Evolutionary conservation across 1,140 invertebrate species (phyloP).

Genomic region (Solenopsis fugax): DNA sequence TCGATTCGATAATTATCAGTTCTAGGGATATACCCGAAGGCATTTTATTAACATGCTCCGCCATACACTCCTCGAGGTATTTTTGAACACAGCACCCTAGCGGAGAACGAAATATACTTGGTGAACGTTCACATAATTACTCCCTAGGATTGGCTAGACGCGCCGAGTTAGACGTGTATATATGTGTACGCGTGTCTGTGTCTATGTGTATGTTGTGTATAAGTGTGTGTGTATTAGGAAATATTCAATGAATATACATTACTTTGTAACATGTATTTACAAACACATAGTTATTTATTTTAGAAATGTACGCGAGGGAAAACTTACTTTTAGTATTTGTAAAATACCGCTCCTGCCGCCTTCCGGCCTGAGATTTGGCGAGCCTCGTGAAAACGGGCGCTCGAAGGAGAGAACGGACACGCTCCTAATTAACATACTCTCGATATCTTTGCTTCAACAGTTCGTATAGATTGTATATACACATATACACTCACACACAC

Average conservation of each 20-base stretch:
- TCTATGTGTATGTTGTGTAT: not conserved
- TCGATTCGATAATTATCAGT: constrained; percentile 63
- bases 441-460: constrained; percentile 46
- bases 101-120: constrained; percentile 61
- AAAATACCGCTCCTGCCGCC: constrained; percentile 38
- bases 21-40: constrained; percentile 57
- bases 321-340: constrained; percentile 61
- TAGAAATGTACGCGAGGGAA: constrained; percentile 64
- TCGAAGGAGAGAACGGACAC: constrained; percentile 43
- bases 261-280: constrained; percentile 62
- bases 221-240: constrained; percentile 13
- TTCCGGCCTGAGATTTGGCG: constrained; percentile 60
- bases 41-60: constrained; percentile 59
- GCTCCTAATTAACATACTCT: constrained; percentile 52
- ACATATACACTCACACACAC: not conserved
- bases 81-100: constrained; percentile 64
- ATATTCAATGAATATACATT: constrained; percentile 61
- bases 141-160: constrained; percentile 48
- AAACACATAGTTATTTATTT: constrained; percentile 65
- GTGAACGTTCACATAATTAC: constrained; percentile 44
- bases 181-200: not conserved
- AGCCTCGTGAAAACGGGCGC: constrained; percentile 43
- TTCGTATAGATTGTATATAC: constrained; percentile 50
- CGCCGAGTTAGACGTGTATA: constrained; percentile 34
- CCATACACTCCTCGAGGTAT: constrained; percentile 35